A percentile compares a stretch with the other conserved stretches of the same genome.
Conservation (phyloP, 2,113 vertebrate genomes). For the Ia io region DNA sequence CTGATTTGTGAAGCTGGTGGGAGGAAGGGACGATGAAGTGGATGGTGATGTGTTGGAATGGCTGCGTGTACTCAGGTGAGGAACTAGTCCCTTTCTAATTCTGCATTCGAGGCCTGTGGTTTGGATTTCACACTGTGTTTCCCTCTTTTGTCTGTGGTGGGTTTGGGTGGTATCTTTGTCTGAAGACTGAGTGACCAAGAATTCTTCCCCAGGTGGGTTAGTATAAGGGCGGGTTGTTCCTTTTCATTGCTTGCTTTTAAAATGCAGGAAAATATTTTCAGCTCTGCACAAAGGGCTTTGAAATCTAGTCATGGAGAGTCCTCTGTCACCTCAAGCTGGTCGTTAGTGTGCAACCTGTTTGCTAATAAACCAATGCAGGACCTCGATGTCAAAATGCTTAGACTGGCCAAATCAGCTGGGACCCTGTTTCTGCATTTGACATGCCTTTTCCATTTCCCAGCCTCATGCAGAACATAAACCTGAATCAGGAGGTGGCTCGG, state of each 20-base stretch:
- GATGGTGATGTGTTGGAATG: not conserved
- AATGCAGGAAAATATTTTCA: not conserved
- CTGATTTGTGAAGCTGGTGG: not conserved
- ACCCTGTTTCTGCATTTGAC: not conserved
- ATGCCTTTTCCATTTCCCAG: conserved; percentile 38
- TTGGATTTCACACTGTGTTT: rapidly evolving
- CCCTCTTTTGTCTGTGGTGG: not conserved
- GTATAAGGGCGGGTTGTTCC: not conserved
- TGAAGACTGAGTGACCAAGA: not conserved
- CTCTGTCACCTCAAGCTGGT: conserved; percentile 15
- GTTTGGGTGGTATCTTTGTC: not conserved
- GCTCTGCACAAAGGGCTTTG: conserved; percentile 11
- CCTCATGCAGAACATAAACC: conserved; percentile 24
- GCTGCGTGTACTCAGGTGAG: too few species aligned
- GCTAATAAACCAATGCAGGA: conserved; percentile 43
- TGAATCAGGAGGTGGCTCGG: conserved; percentile 1
- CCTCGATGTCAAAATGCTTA: conserved; percentile 55
- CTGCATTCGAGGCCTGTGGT: rapidly evolving
- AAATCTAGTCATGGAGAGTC: conserved; percentile 9
- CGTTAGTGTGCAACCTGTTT: conserved; percentile 36
- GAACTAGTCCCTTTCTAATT: not conserved
- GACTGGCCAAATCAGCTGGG: conserved; percentile 28
- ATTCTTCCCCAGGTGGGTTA: not conserved
- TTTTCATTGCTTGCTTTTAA: not conserved
- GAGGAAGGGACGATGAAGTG: not conserved